Evolutionary conservation across 1,140 invertebrate species (phyloP), one percentile per base, ranked within the genome.

Genomic region (Aplysia californica): DNA sequence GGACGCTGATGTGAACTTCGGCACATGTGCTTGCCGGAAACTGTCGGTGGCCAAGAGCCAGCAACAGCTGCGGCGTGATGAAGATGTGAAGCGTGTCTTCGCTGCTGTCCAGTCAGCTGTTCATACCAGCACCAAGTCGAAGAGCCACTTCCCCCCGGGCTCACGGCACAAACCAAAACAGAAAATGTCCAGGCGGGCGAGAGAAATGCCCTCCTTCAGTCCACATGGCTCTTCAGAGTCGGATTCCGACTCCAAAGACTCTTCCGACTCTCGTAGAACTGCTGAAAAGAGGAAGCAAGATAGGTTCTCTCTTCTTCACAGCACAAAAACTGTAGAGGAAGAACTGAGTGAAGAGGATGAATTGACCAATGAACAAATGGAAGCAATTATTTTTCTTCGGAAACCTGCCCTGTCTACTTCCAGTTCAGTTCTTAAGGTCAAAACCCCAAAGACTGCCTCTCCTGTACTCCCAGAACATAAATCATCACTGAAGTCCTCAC

Each of bases 241-340:
- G 21, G 72, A 75, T 29, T 50, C 61, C 2, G 72, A 75, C 5
- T 10, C 29, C 35, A 41, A 75, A 2, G 26, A 58, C 33, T 23
- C 6, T 21, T 44, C 44, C 20, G 39, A 59, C 3, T 36, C 36
- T 18, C 41, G 55, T 21, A 31, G 68, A 23, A 10, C 10, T 6
- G 15, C 20, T 71, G 26, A 71, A 50, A 50, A n/a, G n/a, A n/a
- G n/a, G n/a, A n/a, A n/a, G n/a, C n/a, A n/a, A n/a, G n/a, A 41
- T 26, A 29, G 38, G 35, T 61, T 59, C 3, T 61, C 70, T 2
- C 20, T 72, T 15, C 36, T 72, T 1, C 33, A 50, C 59, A 75
- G 61, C 39, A 65, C 72, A 10, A 75, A 75, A 66, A 75, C 72
- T 65, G 72, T 75, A 23, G 72, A 75, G 41, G 72, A 75, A 41